A percentile compares a stretch with the other conserved stretches of the same genome.
Evolutionary conservation across 2,888 invertebrate species (phyloP).

Genomic region (Candidula unifasciata): DNA sequence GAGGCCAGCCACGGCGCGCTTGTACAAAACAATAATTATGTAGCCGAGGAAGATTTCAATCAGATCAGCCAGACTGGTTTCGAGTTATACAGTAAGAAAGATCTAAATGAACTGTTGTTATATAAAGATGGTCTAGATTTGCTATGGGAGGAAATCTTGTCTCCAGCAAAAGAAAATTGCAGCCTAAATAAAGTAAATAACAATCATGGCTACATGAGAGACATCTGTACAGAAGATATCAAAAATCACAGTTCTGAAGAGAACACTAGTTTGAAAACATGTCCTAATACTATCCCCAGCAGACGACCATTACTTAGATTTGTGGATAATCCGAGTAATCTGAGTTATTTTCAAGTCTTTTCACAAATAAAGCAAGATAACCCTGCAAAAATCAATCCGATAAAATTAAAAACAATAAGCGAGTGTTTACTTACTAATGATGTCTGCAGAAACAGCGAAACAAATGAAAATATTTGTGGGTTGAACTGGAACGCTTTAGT

Average conservation of each 20-base stretch:
- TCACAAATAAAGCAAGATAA: background rate
- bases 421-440: background rate
- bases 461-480: background rate
- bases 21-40: no score
- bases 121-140: background rate
- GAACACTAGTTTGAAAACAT: background rate
- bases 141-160: background rate
- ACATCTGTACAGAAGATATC: background rate
- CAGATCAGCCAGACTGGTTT: background rate
- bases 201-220: background rate
- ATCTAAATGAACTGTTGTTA: background rate
- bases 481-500: slow-evolving; percentile 21
- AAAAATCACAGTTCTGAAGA: background rate
- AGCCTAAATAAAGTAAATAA: background rate
- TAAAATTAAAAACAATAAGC: background rate
- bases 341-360: background rate
- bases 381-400: background rate
- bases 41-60: background rate
- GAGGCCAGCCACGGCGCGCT: no score
- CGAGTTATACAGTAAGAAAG: background rate
- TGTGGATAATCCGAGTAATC: no score
- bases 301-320: no score
- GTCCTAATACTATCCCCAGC: no score
- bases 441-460: background rate
- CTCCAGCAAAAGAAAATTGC: background rate